Evolutionary conservation across 2,888 invertebrate species (phyloP).

Genomic region (Catocala sponsa): DNA sequence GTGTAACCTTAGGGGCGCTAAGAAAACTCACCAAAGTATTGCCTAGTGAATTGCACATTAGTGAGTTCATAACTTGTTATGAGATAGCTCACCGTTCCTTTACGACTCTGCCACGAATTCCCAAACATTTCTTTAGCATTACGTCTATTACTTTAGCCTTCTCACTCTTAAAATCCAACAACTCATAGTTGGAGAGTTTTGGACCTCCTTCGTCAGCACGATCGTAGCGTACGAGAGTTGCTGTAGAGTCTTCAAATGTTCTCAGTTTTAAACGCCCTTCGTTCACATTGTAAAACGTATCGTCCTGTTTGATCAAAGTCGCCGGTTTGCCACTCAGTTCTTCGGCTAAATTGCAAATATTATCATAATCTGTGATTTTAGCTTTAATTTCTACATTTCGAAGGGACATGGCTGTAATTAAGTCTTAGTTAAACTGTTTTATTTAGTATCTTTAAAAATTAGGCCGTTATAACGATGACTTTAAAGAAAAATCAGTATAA

Average conservation of each 20-base stretch:
- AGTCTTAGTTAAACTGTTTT: neutral
- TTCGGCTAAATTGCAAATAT: slow-evolving; percentile 88
- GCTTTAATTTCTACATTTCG: slow-evolving; percentile 98
- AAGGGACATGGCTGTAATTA: slow-evolving; percentile 29
- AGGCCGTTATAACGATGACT: no score
- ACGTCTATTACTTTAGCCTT: slow-evolving; percentile 85
- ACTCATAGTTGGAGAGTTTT: slow-evolving; percentile 92
- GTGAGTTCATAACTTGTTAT: no score
- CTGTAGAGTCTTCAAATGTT: slow-evolving; percentile 85
- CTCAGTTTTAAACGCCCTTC: slow-evolving; percentile 94
- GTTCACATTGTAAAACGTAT: slow-evolving; percentile 92
- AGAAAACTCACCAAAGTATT: no score
- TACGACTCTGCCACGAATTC: slow-evolving; percentile 91
- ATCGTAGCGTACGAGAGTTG: slow-evolving; percentile 94
- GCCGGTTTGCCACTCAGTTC: slow-evolving; percentile 87
- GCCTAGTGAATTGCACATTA: no score
- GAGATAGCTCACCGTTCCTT: slow-evolving; percentile 87
- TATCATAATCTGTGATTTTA: slow-evolving; percentile 87
- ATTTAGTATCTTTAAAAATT: no score
- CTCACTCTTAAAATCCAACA: slow-evolving; percentile 81
- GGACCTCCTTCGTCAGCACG: slow-evolving; percentile 93
- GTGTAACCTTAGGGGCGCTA: no score
- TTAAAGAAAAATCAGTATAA: no score
- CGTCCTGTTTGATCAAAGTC: slow-evolving; percentile 90
- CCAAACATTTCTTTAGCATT: slow-evolving; percentile 88